phyloP scores from a whole-genome alignment of 1,140 invertebrate genomes.

The Diorhabda elongata region DNA sequence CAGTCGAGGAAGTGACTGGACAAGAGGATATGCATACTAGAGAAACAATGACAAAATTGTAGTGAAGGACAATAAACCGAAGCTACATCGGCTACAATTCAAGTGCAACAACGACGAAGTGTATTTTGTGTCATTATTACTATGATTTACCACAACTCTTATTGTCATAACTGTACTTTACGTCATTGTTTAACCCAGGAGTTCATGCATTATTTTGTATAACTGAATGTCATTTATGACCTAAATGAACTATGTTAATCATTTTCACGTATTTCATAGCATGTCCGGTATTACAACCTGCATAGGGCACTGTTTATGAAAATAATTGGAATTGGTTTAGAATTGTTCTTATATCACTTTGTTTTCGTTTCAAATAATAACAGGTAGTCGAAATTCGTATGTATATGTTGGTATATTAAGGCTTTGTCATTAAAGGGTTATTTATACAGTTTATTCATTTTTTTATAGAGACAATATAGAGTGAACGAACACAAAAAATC shows the following conservation, averaged over 20 bases:
- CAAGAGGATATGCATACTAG: neutral
- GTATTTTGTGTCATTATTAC: neutral
- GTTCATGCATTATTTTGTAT: neutral
- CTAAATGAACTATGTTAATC: neutral
- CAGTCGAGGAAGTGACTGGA: neutral
- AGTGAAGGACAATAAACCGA: neutral
- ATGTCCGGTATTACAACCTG: slow-evolving; percentile 3
- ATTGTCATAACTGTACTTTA: neutral
- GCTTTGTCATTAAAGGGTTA: neutral
- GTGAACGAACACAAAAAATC: neutral
- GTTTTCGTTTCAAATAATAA: neutral
- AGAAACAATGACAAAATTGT: neutral
- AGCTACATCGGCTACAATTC: slow-evolving; percentile 4
- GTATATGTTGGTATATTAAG: neutral
- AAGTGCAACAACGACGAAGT: slow-evolving; percentile 1
- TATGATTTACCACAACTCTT: neutral
- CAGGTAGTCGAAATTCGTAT: slow-evolving; percentile 4
- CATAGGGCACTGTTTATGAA: neutral
- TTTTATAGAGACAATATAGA: neutral
- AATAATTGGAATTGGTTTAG: neutral
- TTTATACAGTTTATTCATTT: neutral
- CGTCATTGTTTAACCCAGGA: neutral
- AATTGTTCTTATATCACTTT: neutral
- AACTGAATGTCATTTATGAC: neutral
- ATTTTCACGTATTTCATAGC: neutral